These are phyloP conservation scores for Amphipoea oculea DNA, from an alignment of 2,888 invertebrate genomes.

Conservation along the genomic window DNA sequence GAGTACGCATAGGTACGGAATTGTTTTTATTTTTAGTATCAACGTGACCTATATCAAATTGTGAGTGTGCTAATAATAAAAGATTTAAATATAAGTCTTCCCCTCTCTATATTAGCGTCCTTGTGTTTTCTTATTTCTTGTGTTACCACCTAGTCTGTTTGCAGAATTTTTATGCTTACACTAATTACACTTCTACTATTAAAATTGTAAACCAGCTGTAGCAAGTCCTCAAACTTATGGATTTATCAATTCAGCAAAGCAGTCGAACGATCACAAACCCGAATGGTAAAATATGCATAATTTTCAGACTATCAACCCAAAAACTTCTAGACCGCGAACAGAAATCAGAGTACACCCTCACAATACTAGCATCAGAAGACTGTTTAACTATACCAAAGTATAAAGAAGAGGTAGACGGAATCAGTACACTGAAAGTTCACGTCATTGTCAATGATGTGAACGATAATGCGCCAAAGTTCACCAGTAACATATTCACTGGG, in stretches of 20 bases:
- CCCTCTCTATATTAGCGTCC: no score
- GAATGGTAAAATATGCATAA: background rate
- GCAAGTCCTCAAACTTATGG: background rate
- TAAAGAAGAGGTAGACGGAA: constrained; percentile 91
- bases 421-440: constrained; percentile 93
- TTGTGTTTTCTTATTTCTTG: background rate
- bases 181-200: background rate
- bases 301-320: constrained; percentile 77
- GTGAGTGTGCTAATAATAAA: background rate
- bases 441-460: constrained; percentile 96
- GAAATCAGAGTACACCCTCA: constrained; percentile 92
- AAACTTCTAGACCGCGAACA: constrained; percentile 94
- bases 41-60: background rate
- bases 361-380: constrained; percentile 96
- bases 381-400: constrained; percentile 92
- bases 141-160: background rate
- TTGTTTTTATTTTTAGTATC: background rate
- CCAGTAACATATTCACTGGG: constrained; percentile 96
- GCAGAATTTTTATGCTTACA: background rate
- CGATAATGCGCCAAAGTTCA: constrained; percentile 97
- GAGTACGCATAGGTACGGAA: constrained; percentile 92
- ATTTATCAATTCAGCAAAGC: background rate
- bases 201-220: background rate
- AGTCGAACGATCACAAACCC: background rate
- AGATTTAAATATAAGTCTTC: background rate